Base-by-base conservation (phyloP, 2,888 invertebrate species). In the Andrena chrysosceles region DNA sequence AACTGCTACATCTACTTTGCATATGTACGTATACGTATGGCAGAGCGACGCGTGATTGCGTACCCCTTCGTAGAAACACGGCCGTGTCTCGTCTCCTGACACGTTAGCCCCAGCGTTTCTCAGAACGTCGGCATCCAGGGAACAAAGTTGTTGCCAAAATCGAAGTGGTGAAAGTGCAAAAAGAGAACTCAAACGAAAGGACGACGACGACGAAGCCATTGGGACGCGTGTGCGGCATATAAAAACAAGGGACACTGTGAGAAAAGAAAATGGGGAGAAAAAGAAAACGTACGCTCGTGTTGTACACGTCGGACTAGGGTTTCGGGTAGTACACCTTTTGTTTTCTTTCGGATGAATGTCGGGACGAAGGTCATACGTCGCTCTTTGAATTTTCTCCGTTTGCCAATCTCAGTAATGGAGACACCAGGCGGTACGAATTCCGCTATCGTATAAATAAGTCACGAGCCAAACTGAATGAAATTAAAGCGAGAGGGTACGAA, bases 351-450 rank as follows among this genome's bases (percentile, higher is more conserved):
- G 72, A 76, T 60, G 66, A 78, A 67, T 63, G 66, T 54, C 67
- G 63, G 56, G 56, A 56, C 62, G 71, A 59, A 56, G 52, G 71
- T 75, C 64, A 63, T 79, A 71, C 71, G 75, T 85, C 84, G 84
- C 78, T 87, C 74, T 74, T 68, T 73, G 69, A 71, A 63, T 83
- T 78, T 84, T 64, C 75, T 86, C 72, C 68, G 66, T 78, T 86
- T 64, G 85, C 83, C 83, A 77, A 77, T 86, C 67, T 78, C 82
- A 77, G 63, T 77, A 63, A 78, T 16, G 72, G 74, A 76, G 81
- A 74, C 75, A 83, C 52, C 42, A 33, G 64, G 79, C 82, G 83
- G 80, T 78, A 77, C 83, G 82, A 77, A 88, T 83, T 70, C 85
- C 80, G 77, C 69, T 77, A 20, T 59, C 80, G 77, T 79, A 77